Conservation (phyloP, 2,888 invertebrate genomes). For the Hermaeophaga mercurialis region DNA sequence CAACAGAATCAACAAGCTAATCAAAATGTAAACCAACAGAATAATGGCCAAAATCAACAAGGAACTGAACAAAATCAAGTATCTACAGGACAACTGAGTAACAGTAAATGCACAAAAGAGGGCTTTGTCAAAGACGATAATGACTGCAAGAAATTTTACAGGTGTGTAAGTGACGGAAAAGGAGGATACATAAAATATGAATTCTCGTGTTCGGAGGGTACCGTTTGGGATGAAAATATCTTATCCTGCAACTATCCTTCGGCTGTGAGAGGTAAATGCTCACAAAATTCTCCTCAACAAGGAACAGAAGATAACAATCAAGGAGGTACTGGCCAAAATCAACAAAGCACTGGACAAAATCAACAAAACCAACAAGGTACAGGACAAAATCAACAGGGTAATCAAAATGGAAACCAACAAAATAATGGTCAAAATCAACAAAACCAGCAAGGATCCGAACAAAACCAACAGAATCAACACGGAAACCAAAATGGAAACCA, state of each 20-base stretch:
- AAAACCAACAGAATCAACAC: constrained; percentile 14
- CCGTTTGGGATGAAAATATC: constrained; percentile 74
- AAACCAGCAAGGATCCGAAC: constrained; percentile 9
- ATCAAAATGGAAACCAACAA: constrained; percentile 22
- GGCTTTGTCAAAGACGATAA: constrained; percentile 73
- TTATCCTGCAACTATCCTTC: constrained; percentile 75
- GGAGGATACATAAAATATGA: constrained; percentile 69
- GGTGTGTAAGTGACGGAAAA: constrained; percentile 71
- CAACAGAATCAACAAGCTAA: neutral
- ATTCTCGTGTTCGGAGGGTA: constrained; percentile 77
- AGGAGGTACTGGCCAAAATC: constrained; percentile 6
- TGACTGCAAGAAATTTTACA: constrained; percentile 77
- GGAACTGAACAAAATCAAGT: neutral
- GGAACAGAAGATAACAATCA: constrained; percentile 17
- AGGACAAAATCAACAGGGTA: constrained; percentile 21
- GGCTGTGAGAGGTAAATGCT: constrained; percentile 57
- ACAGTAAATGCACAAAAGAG: constrained; percentile 53
- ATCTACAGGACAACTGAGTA: constrained; percentile 55
- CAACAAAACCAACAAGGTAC: constrained; percentile 19
- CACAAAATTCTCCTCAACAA: constrained; percentile 1
- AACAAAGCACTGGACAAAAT: constrained; percentile 3
- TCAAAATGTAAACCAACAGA: neutral
- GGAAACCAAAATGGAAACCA: constrained; percentile 19
- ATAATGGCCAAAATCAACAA: constrained; percentile 1
- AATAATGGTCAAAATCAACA: constrained; percentile 13